phyloP scores from a whole-genome alignment of 2,888 invertebrate species.

The Pandemis cinnamomeana region DNA sequence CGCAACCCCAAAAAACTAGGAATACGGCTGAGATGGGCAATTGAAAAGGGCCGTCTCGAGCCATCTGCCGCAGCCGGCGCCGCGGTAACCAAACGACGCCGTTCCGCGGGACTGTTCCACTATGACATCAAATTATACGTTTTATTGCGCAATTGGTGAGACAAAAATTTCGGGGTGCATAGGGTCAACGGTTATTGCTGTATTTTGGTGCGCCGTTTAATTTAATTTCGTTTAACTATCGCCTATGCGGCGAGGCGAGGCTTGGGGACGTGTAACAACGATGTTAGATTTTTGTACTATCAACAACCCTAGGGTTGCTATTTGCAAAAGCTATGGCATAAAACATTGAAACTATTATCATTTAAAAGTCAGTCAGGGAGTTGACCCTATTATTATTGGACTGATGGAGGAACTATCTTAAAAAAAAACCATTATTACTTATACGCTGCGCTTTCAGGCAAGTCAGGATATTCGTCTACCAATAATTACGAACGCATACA shows the following conservation, averaged over 20 bases:
- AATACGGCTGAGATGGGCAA: constrained; percentile 65
- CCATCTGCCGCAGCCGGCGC: constrained; percentile 78
- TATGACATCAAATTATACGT: constrained; percentile 14
- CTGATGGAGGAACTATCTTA: no score
- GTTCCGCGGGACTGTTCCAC: constrained; percentile 43
- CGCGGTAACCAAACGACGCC: constrained; percentile 58
- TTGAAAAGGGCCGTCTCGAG: constrained; percentile 72
- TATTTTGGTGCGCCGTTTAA: constrained; percentile 2
- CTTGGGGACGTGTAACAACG: background rate
- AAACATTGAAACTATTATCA: no score
- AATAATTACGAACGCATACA: no score
- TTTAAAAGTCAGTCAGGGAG: no score
- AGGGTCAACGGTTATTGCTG: constrained; percentile 18
- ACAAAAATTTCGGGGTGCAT: constrained; percentile 21
- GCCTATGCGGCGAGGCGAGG: background rate
- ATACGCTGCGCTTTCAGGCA: no score
- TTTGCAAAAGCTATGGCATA: no score
- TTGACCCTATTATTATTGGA: no score
- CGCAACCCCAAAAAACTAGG: constrained; percentile 52
- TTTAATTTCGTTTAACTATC: constrained; percentile 2
- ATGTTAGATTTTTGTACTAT: no score
- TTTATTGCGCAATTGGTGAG: constrained; percentile 7
- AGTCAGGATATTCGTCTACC: no score
- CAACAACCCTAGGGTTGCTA: no score
- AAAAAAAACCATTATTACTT: no score